These are phyloP conservation scores for Gobiocypris rarus DNA, from an alignment of 2,113 vertebrate genomes.

Conservation along the genomic window DNA sequence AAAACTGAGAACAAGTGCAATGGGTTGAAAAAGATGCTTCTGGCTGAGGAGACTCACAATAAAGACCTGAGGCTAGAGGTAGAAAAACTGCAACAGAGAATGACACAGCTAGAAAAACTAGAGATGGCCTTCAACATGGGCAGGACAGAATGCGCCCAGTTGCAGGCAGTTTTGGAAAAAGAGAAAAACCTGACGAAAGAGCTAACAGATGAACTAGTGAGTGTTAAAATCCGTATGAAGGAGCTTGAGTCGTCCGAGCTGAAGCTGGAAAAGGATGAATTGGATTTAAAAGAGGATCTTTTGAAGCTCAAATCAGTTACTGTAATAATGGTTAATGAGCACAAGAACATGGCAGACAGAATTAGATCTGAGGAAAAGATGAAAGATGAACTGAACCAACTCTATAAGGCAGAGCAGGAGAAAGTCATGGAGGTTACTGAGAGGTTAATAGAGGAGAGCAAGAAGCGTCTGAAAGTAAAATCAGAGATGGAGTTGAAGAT, in stretches of 20 bases:
- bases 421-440: constrained; percentile 97
- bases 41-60: constrained; percentile 86
- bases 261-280: constrained; percentile 90
- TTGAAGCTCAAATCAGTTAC: constrained; percentile 95
- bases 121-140: constrained; percentile 87
- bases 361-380: constrained; percentile 91
- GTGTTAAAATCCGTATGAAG: constrained; percentile 89
- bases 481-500: constrained; percentile 95
- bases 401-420: constrained; percentile 88
- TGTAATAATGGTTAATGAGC: constrained; percentile 92
- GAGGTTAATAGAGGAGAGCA: constrained; percentile 97
- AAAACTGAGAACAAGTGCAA: constrained; percentile 91
- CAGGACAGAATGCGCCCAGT: constrained; percentile 86
- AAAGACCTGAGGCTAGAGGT: constrained; percentile 89
- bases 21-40: constrained; percentile 87
- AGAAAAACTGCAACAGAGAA: constrained; percentile 91
- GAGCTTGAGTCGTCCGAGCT: constrained; percentile 91
- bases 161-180: constrained; percentile 84
- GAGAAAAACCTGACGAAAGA: constrained; percentile 90
- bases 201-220: constrained; percentile 87
- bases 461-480: constrained; percentile 92
- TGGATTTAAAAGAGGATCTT: constrained; percentile 92
- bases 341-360: constrained; percentile 90
- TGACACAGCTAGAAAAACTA: constrained; percentile 90
- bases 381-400: constrained; percentile 84